Conservation (phyloP, 2,797 vertebrate genomes). For the Danio aesculapii region DNA sequence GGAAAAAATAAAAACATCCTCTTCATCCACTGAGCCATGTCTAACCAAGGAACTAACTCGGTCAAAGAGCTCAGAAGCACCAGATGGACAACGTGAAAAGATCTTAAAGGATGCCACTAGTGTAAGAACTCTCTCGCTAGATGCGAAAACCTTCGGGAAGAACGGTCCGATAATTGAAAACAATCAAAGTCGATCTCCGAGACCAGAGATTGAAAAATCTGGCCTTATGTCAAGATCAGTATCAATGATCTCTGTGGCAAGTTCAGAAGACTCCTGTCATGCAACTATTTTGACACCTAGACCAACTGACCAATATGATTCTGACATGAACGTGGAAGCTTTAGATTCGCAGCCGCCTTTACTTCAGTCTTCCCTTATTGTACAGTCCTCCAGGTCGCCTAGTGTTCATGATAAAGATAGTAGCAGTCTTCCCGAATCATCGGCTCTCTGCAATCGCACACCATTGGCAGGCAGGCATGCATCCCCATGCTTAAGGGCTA, state of each 20-base stretch:
- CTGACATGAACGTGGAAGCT: constrained; percentile 88
- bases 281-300: constrained; percentile 86
- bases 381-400: constrained; percentile 90
- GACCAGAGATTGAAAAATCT: constrained; percentile 88
- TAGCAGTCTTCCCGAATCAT: constrained; percentile 81
- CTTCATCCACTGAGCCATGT: constrained; percentile 72
- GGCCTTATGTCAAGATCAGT: constrained; percentile 90
- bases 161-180: constrained; percentile 84
- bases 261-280: constrained; percentile 95
- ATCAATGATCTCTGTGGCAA: constrained; percentile 92
- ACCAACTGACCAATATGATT: constrained; percentile 87
- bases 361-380: constrained; percentile 88
- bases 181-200: constrained; percentile 87
- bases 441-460: constrained; percentile 79
- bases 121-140: constrained; percentile 87
- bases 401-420: constrained; percentile 86
- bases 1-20: constrained; percentile 80
- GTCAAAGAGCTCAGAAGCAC: constrained; percentile 92
- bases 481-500: constrained; percentile 85
- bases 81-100: constrained; percentile 87
- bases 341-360: constrained; percentile 92
- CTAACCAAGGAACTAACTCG: constrained; percentile 89
- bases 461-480: constrained; percentile 79
- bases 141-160: constrained; percentile 85
- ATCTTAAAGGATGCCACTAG: constrained; percentile 82